phyloP scores from a whole-genome alignment of 1,140 invertebrate genomes.

The Zophobas atratus region DNA sequence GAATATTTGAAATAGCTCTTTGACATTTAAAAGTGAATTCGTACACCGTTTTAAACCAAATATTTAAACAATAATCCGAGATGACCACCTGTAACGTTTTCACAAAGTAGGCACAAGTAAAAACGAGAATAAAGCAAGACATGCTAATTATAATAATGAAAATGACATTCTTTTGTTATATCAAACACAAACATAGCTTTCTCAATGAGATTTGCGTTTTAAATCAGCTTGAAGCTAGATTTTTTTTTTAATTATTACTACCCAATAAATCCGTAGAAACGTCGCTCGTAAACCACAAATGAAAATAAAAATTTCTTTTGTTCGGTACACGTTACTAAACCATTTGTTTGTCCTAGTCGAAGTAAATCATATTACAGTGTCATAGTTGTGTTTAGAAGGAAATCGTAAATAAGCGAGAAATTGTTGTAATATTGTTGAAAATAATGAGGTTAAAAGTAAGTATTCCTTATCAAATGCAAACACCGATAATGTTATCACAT shows the following conservation, averaged over 20 bases:
- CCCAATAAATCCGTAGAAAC: constrained; percentile 25
- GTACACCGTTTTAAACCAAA: background rate
- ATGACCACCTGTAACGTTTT: constrained; percentile 9
- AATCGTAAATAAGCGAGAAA: background rate
- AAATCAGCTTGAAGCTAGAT: background rate
- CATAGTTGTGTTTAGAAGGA: background rate
- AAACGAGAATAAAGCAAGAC: constrained; percentile 23
- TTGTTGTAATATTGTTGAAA: constrained; percentile 13
- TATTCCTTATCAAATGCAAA: constrained; percentile 35
- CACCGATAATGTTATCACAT: constrained; percentile 38
- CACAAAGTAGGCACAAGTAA: background rate
- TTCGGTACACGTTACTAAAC: background rate
- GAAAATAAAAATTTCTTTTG: constrained; percentile 15
- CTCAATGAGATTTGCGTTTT: constrained; percentile 30
- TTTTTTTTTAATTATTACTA: constrained; percentile 2
- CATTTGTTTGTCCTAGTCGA: background rate
- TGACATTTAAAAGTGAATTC: background rate
- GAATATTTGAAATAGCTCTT: background rate
- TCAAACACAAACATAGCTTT: constrained; percentile 18
- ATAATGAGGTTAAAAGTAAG: constrained; percentile 37
- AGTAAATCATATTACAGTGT: background rate
- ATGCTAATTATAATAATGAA: constrained; percentile 40
- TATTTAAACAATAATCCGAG: constrained; percentile 4
- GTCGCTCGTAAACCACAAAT: constrained; percentile 16
- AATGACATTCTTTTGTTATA: constrained; percentile 35